Evolutionary conservation across 1,140 invertebrate species (phyloP), one percentile per base, ranked within the genome.

Genomic region (Charaxes varanes): DNA sequence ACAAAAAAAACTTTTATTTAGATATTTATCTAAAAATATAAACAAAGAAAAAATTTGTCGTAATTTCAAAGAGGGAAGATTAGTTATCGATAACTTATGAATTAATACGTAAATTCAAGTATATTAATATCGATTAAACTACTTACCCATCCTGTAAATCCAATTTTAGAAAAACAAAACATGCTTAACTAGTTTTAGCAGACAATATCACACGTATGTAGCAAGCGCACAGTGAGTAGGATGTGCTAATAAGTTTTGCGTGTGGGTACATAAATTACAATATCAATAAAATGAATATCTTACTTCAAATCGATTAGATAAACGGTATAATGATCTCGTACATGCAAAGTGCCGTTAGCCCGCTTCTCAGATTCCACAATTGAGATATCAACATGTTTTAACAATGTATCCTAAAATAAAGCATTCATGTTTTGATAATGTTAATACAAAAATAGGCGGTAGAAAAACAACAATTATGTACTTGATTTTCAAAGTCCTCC

Each of bases 341-440:
- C 87, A 73, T 94, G 93, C 38, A 95, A 84, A 1, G 92, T 88
- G 24, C 91, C 90, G 71, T 92, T 92, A 10, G 90, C 89, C 47
- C 93, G 86, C 71, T 94, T 94, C 66, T 94, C 93, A n/a, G 93
- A 91, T 64, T 95, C 93, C 23, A 91, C 88, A 24, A 95, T 91
- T 43, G 88, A 88, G 53, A 95, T 94, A 73, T 94, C 92, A 78
- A 93, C 88, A 77, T 93, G 92, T 80, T 91, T 89, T 30, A 93
- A 62, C 27, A 94, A 74, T 31, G 87, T 89, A 57, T 90, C 90
- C 91, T 93, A 62, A 50, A 88, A 86, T 63, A 54, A 71, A 53
- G 56, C 46, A 53, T 53, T 18, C 36, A 41, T 62, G 43, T 48
- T 34, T 48, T 38, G 22, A 53, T 43, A 44, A 24, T 51, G 36